Evolutionary conservation across 2,888 invertebrate species (phyloP), one percentile per base, ranked within the genome.

Genomic region (Tachina lurida): DNA sequence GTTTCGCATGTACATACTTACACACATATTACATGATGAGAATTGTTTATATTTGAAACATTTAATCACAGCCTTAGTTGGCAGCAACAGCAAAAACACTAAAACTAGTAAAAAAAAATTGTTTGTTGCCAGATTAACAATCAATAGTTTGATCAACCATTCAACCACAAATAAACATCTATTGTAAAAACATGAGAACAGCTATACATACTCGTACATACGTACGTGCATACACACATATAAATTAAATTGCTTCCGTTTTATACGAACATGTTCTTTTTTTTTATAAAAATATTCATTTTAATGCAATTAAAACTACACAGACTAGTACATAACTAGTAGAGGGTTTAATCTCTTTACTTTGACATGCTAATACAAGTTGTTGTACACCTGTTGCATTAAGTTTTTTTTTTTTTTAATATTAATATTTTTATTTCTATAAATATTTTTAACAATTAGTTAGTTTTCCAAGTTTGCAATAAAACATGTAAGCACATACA

Each of bases 241-340:
- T 71, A 75, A 82, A 78, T 74, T 83, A 83, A 79, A 76, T 78
- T 79, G 79, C 67, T 86, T 86, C 86, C 83, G 86, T 83, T 82
- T 83, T 76, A 60, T 54, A 73, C 3, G 17, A 71, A 62, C 5
- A 43, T 71, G 13, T 43, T n/a, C n/a, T n/a, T 67, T 74, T 58
- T 31, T 22, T 62, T 75, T 39, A 8, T 41, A 19, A 60, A 7
- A 68, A 58, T 31, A 17, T 60, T 67, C 5, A 54, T 68, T 76
- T 62, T n/a, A 68, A 58, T 82, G 71, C 49, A 76, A 71, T 65
- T 58, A 63, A 71, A 71, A 76, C 17, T 82, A 71, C 13, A 63
- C 70, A 56, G 62, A 56, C 31, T 31, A 31, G 31, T 7, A 31
- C 1, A 56, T n/a, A n/a, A n/a, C 22, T 54, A 82, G 17, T 76